phyloP scores from a whole-genome alignment of 2,888 invertebrate species.

The Scaptomyza caliginosa region DNA sequence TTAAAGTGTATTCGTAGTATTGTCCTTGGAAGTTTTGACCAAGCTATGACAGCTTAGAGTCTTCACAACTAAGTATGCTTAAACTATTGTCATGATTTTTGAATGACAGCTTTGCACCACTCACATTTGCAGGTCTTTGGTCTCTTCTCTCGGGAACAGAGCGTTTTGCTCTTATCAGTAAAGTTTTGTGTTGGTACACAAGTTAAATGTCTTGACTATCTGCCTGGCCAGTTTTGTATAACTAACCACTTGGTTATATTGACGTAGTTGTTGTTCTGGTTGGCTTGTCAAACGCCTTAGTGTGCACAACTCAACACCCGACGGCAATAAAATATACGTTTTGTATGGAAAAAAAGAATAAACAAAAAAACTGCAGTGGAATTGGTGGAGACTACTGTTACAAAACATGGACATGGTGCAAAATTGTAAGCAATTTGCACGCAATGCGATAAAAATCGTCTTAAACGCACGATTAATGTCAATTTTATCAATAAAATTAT shows the following conservation, averaged over 20 bases:
- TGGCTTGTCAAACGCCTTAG: constrained; percentile 5
- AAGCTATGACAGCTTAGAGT: too few species aligned
- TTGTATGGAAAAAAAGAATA: neutral
- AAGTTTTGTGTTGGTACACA: constrained; percentile 15
- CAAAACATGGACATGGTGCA: constrained; percentile 41
- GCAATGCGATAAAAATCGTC: constrained; percentile 75
- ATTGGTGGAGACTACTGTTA: constrained; percentile 39
- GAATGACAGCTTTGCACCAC: neutral
- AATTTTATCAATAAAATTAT: constrained; percentile 84
- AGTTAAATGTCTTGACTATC: constrained; percentile 27
- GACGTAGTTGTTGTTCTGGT: neutral
- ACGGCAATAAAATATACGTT: constrained; percentile 30
- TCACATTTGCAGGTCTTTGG: neutral
- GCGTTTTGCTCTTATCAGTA: constrained; percentile 27
- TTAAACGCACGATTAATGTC: constrained; percentile 79
- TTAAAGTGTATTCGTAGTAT: too few species aligned
- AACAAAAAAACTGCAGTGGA: constrained; percentile 6
- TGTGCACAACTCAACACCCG: constrained; percentile 12
- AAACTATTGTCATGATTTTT: neutral
- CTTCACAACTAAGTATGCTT: neutral
- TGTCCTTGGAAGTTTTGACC: too few species aligned
- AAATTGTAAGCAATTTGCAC: constrained; percentile 77
- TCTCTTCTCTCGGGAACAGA: neutral
- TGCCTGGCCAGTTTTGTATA: neutral
- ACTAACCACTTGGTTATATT: neutral